phyloP scores from a whole-genome alignment of 2,797 vertebrate genomes.

The Falco cherrug region DNA sequence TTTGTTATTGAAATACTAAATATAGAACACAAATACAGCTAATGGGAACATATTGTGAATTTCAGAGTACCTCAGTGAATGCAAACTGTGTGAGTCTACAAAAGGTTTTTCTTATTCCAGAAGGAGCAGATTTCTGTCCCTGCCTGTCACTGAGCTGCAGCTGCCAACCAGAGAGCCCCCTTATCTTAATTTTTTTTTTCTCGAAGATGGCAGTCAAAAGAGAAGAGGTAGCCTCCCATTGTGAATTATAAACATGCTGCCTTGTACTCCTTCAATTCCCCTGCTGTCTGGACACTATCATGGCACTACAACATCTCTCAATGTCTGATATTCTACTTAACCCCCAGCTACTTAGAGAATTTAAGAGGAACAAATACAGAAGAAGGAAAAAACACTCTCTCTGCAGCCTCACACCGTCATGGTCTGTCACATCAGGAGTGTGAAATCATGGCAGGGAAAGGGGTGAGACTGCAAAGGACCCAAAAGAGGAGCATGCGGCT shows the following conservation, averaged over 20 bases:
- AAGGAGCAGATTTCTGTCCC: neutral
- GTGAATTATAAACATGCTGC: conserved; percentile 16
- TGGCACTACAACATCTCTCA: neutral
- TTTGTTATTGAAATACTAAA: neutral
- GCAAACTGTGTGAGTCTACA: neutral
- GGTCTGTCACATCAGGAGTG: neutral
- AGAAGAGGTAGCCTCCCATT: neutral
- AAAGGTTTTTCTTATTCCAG: neutral
- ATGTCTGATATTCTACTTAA: conserved; percentile 43
- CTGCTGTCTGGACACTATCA: neutral
- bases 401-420: neutral
- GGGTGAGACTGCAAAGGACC: neutral
- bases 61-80: neutral
- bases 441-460: neutral
- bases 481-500: neutral
- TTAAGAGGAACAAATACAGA: neutral
- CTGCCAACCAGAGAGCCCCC: neutral
- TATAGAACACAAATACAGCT: neutral
- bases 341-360: neutral
- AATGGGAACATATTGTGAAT: neutral
- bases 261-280: neutral
- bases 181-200: neutral
- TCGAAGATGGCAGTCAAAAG: neutral
- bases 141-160: neutral
- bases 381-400: neutral